A percentile compares a stretch with the other conserved stretches of the same genome.
Evolutionary conservation across 1,140 invertebrate species (phyloP).

Genomic region (Bombyx mandarina): DNA sequence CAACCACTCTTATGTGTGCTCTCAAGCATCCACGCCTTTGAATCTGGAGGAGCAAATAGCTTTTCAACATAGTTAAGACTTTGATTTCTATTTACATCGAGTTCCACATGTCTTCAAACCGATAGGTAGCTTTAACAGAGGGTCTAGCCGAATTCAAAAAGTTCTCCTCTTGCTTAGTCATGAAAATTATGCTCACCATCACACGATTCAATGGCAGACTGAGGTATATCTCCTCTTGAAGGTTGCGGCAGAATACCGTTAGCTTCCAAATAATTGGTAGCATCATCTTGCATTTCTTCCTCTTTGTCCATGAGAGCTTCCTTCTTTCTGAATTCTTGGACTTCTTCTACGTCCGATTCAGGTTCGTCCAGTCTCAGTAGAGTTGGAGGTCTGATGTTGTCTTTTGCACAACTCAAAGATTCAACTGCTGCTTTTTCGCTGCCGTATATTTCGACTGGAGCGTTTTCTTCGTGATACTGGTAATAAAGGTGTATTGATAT

Average conservation of each 20-base stretch:
- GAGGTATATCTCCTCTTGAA: conserved; percentile 81
- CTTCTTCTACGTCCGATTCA: conserved; percentile 45
- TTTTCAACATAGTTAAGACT: too few species aligned
- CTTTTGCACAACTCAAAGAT: conserved; percentile 42
- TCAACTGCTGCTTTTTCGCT: conserved; percentile 41
- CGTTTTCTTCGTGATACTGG: conserved; percentile 63
- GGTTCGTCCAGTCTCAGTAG: conserved; percentile 29
- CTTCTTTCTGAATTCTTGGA: conserved; percentile 45
- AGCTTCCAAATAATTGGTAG: conserved; percentile 41
- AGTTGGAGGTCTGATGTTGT: conserved; percentile 29
- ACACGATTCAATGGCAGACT: conserved; percentile 77
- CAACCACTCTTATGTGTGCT: too few species aligned
- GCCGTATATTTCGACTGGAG: conserved; percentile 45
- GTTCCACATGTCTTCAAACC: too few species aligned
- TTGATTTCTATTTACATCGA: too few species aligned
- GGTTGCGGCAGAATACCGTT: conserved; percentile 27
- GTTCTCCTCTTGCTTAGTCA: too few species aligned
- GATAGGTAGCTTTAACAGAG: too few species aligned
- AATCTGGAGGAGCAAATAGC: too few species aligned
- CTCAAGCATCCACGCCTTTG: too few species aligned
- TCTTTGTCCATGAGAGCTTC: conserved; percentile 40
- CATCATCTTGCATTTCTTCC: conserved; percentile 56
- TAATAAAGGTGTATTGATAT: neutral
- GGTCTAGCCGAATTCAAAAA: too few species aligned
- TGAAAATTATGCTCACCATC: conserved; percentile 61